Evolutionary conservation across 2,113 vertebrate genomes (phyloP).

Genomic region (Perca fluviatilis): DNA sequence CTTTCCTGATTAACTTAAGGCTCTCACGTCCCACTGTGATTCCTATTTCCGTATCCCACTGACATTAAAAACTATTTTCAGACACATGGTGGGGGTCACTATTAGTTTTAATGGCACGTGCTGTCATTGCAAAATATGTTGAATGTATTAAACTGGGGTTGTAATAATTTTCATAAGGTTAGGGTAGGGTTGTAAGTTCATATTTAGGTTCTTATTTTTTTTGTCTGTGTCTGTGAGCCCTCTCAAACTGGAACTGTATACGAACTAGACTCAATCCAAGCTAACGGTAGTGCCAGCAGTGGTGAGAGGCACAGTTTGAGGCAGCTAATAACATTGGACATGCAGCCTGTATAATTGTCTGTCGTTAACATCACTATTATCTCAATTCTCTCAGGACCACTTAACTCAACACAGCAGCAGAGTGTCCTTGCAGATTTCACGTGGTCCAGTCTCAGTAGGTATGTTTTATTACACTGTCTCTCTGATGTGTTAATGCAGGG

Average conservation of each 20-base stretch:
- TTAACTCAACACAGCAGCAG: slow-evolving; percentile 47
- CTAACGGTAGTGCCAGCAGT: neutral
- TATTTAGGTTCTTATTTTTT: neutral
- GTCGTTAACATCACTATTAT: slow-evolving; percentile 48
- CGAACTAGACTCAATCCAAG: neutral
- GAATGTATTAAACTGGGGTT: neutral
- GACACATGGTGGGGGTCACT: neutral
- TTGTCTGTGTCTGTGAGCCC: neutral
- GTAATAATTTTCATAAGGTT: neutral
- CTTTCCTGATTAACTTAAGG: slow-evolving; percentile 31
- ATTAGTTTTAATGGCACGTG: slow-evolving; percentile 32
- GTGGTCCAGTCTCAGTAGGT: slow-evolving; percentile 38
- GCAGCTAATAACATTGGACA: slow-evolving; percentile 20
- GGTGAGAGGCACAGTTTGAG: neutral
- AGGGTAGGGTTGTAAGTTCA: neutral
- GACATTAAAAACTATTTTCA: slow-evolving; percentile 45
- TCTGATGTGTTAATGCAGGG: slow-evolving; percentile 16
- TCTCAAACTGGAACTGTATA: neutral
- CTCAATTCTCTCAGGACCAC: slow-evolving; percentile 48
- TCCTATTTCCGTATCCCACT: slow-evolving; percentile 24
- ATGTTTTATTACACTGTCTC: slow-evolving; percentile 34
- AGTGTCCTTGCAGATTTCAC: slow-evolving; percentile 41
- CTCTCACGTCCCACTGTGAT: slow-evolving; percentile 5
- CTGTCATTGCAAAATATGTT: neutral
- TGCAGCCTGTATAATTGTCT: slow-evolving; percentile 47